These are phyloP conservation scores for Ligdia adustata DNA, from an alignment of 2,888 invertebrate species.

Conservation along the genomic window DNA sequence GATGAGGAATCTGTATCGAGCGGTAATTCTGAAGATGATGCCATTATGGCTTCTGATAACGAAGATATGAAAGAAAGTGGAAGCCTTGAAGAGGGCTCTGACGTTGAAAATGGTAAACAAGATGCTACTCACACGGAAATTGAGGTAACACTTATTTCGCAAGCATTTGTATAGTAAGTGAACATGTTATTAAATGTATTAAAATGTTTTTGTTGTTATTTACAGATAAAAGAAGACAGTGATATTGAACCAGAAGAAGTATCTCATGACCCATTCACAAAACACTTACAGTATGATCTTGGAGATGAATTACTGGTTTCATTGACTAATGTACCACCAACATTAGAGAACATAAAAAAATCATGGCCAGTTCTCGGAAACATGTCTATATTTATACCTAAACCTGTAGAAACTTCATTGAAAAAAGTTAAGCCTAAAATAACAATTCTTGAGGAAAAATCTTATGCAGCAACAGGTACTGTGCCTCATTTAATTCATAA, in stretches of 20 bases:
- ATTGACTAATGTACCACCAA: slow-evolving; percentile 78
- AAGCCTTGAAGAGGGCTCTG: slow-evolving; percentile 2
- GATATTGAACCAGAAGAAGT: slow-evolving; percentile 50
- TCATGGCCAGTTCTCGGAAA: slow-evolving; percentile 87
- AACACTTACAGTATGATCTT: slow-evolving; percentile 88
- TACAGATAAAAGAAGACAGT: slow-evolving; percentile 49
- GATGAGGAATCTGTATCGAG: slow-evolving; percentile 51
- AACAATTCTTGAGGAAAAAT: slow-evolving; percentile 82
- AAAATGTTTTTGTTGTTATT: slow-evolving; percentile 15
- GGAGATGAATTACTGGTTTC: slow-evolving; percentile 85
- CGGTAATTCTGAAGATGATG: slow-evolving; percentile 15
- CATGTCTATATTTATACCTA: slow-evolving; percentile 84
- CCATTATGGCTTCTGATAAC: slow-evolving; percentile 12
- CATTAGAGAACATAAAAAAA: slow-evolving; percentile 61
- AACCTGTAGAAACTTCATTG: slow-evolving; percentile 51
- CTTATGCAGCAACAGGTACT: slow-evolving; percentile 80
- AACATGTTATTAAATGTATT: not conserved
- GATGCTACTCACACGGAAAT: slow-evolving; percentile 34
- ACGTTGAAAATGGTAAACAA: slow-evolving; percentile 23
- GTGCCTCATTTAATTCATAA: slow-evolving; percentile 75
- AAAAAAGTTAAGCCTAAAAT: slow-evolving; percentile 65
- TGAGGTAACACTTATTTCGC: slow-evolving; percentile 31
- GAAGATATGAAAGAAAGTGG: not conserved
- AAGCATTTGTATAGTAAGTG: not conserved
- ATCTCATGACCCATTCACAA: slow-evolving; percentile 86